Evolutionary conservation across 2,113 vertebrate genomes (phyloP).

Genomic region (Rattus rattus): DNA sequence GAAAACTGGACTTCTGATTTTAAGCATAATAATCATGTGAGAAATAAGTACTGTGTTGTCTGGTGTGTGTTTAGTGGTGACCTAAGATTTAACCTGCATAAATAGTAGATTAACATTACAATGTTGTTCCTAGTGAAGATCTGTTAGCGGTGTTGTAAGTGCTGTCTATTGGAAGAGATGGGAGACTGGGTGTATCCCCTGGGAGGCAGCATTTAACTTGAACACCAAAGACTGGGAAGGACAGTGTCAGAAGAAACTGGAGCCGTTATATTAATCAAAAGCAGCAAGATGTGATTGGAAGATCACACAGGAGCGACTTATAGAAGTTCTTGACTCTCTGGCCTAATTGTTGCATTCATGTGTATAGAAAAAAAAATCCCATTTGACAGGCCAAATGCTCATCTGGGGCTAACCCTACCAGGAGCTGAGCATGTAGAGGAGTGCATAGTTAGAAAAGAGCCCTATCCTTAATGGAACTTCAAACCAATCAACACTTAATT

Average conservation of each 20-base stretch:
- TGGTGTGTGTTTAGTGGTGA: background rate
- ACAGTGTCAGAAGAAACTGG: background rate
- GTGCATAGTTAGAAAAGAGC: background rate
- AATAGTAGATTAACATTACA: background rate
- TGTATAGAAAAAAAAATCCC: background rate
- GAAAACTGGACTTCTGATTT: conserved; percentile 26
- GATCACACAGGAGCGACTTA: background rate
- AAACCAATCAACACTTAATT: background rate
- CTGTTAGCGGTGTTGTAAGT: background rate
- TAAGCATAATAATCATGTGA: background rate
- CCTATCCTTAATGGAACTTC: background rate
- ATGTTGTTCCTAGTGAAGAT: background rate
- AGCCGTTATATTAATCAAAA: background rate
- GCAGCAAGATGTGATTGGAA: conserved; percentile 20
- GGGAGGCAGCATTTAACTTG: background rate
- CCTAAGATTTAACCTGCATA: background rate
- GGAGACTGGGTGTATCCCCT: background rate
- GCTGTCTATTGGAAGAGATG: background rate
- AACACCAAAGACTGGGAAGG: background rate
- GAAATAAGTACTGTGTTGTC: background rate
- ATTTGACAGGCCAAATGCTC: background rate
- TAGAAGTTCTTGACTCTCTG: background rate
- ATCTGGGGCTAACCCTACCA: background rate
- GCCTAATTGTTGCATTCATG: background rate
- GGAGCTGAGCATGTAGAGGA: background rate